Base-by-base conservation (phyloP, 2,888 invertebrate species). In the Spicauda simplicius region DNA sequence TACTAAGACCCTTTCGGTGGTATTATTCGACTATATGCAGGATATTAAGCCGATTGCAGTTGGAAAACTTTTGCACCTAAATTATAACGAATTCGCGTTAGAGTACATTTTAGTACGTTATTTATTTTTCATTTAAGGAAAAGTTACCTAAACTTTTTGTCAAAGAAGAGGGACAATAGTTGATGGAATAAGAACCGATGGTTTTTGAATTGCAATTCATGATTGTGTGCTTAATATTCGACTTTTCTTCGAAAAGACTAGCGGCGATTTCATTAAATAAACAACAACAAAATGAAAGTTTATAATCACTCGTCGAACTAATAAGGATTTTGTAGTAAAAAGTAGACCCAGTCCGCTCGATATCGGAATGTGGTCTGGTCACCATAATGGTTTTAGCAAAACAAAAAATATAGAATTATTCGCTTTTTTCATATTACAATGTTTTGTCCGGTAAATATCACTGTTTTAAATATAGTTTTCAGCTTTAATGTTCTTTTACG, bases 271-370 rank as follows among this genome's bases (percentile, higher is more conserved):
- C 33, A 8, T 1, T 1, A 45, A 48, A 48, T 48, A 48, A n/a
- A n/a, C n/a, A n/a, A n/a, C n/a, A 48, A 48, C 14, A 48, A 48
- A 48, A 48, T 2, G 48, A 48, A n/a, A 45, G n/a, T 53, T 62
- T 19, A 25, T 16, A 48, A 48, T 48, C n/a, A n/a, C n/a, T 50
- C 50, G 50, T 30, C 55, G 14, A 10, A 56, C 33, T 56, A 33
- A 56, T 33, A 56, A 56, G 33, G 55, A 33, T 33, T 37, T 56
- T 16, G 33, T 25, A 16, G 10, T 18, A 56, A 56, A 10, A 56
- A 56, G 33, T n/a, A 56, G 11, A 56, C 33, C 30, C 55, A 30
- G 55, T 33, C 55, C 55, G 50, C 50, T 50, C 10, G 50, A 18
- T 10, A 18, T 18, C 10, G 50, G 50, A 18, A 50, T 50, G 50